Conservation (phyloP, 2,888 invertebrate species). For the Drosophila affinis region DNA sequence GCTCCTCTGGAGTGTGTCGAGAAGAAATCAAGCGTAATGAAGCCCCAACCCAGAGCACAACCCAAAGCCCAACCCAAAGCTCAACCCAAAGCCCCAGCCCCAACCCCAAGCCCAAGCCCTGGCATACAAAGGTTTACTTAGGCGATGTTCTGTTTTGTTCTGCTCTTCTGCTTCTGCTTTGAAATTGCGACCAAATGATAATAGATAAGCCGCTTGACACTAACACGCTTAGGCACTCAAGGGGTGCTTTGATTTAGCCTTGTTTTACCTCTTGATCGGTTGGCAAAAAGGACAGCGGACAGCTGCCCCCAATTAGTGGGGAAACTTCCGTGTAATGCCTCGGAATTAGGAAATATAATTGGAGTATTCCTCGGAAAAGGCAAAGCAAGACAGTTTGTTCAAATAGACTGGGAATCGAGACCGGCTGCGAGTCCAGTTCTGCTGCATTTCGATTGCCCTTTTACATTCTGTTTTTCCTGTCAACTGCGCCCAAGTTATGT, state of each 20-base stretch:
- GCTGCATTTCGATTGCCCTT: neutral
- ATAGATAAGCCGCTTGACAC: conserved; percentile 49
- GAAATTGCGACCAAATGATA: conserved; percentile 49
- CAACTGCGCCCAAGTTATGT: neutral
- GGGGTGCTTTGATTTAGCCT: conserved; percentile 35
- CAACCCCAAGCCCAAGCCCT: conserved; percentile 44
- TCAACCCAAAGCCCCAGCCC: conserved; percentile 26
- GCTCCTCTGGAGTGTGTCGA: conserved; percentile 31
- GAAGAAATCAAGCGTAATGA: conserved; percentile 75
- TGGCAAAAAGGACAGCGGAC: conserved; percentile 21
- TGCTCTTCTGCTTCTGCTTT: conserved; percentile 29
- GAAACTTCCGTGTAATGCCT: neutral
- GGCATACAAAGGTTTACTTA: conserved; percentile 26
- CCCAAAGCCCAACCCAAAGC: conserved; percentile 27
- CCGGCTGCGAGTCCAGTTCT: neutral
- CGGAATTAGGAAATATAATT: conserved; percentile 35
- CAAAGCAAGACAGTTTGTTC: conserved; percentile 15
- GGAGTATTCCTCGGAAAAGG: neutral
- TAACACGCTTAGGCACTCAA: conserved; percentile 38
- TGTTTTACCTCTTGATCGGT: conserved; percentile 2
- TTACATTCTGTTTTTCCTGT: too few relatives aligned
- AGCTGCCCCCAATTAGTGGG: conserved; percentile 29
- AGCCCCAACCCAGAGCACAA: conserved; percentile 46
- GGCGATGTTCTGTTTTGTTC: conserved; percentile 10
- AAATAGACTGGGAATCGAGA: neutral